Evolutionary conservation across 2,113 vertebrate species (phyloP).

Genomic region (Caracal caracal): DNA sequence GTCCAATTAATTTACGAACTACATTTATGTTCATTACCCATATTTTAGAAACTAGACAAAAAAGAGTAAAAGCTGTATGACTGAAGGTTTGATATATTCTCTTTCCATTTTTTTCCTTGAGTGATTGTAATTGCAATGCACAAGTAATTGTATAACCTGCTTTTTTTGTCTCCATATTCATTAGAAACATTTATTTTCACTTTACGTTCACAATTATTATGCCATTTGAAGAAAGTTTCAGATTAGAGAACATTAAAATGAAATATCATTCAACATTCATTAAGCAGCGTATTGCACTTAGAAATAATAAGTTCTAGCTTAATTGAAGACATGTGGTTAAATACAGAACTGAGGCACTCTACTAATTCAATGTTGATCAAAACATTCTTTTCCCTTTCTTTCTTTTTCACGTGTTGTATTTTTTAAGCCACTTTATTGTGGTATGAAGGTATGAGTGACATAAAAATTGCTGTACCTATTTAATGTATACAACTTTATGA

Average conservation of each 20-base stretch:
- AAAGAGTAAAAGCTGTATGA: neutral
- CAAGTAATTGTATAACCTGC: neutral
- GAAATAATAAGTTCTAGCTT: constrained; percentile 45
- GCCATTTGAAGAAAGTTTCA: constrained; percentile 64
- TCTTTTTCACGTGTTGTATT: constrained; percentile 27
- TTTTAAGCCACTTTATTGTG: neutral
- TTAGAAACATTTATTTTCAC: constrained; percentile 75
- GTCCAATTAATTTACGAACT: neutral
- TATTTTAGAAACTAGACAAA: constrained; percentile 35
- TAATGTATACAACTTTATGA: neutral
- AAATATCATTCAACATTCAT: constrained; percentile 60
- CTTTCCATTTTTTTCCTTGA: neutral
- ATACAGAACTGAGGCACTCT: constrained; percentile 20
- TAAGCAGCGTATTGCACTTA: constrained; percentile 53
- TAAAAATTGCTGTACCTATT: neutral
- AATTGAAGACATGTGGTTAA: constrained; percentile 61
- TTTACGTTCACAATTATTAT: constrained; percentile 64
- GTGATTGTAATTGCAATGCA: neutral
- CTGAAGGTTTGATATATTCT: neutral
- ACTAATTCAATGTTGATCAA: constrained; percentile 15
- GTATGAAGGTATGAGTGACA: neutral
- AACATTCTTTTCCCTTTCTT: neutral
- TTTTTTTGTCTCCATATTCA: constrained; percentile 46
- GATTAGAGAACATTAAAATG: constrained; percentile 59
- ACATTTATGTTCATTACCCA: neutral